phyloP scores from a whole-genome alignment of 1,140 invertebrate genomes.

The Thaumatotibia leucotreta region DNA sequence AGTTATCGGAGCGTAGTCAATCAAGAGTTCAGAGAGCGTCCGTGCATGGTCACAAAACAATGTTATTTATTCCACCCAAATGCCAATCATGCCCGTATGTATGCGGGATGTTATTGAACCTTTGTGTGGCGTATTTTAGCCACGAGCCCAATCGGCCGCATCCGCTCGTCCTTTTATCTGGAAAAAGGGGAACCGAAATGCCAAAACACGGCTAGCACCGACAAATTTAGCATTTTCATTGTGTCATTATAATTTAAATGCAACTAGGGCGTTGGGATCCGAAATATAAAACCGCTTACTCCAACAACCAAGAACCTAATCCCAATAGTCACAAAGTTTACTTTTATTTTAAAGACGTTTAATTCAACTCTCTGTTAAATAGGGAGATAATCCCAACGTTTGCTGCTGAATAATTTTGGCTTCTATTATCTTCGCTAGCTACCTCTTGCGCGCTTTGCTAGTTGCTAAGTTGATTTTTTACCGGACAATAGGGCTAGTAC shows the following conservation, averaged over 20 bases:
- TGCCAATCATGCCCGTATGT: slow-evolving; percentile 5
- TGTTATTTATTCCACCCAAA: slow-evolving; percentile 10
- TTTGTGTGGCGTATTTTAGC: slow-evolving; percentile 25
- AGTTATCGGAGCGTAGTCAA: not conserved
- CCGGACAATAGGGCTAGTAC: slow-evolving; percentile 40
- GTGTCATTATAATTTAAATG: slow-evolving; percentile 53
- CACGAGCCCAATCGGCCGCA: slow-evolving; percentile 22
- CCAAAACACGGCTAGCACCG: slow-evolving; percentile 26
- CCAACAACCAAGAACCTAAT: slow-evolving; percentile 30
- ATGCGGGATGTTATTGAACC: slow-evolving; percentile 6
- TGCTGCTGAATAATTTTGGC: slow-evolving; percentile 19
- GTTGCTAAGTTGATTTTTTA: slow-evolving; percentile 7
- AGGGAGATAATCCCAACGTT: slow-evolving; percentile 44
- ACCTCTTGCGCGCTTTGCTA: not conserved
- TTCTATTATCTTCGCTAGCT: slow-evolving; percentile 13
- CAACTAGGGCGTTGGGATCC: slow-evolving; percentile 35
- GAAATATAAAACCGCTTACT: slow-evolving; percentile 45
- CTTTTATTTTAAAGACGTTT: slow-evolving; percentile 20
- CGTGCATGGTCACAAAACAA: not conserved
- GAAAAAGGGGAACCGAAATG: slow-evolving; percentile 29
- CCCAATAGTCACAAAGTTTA: slow-evolving; percentile 18
- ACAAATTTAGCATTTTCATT: slow-evolving; percentile 55
- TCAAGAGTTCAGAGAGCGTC: not conserved
- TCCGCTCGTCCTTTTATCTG: slow-evolving; percentile 20
- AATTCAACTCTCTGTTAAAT: slow-evolving; percentile 45